Conservation (phyloP, 2,888 invertebrate species). For the Ischnura elegans region DNA sequence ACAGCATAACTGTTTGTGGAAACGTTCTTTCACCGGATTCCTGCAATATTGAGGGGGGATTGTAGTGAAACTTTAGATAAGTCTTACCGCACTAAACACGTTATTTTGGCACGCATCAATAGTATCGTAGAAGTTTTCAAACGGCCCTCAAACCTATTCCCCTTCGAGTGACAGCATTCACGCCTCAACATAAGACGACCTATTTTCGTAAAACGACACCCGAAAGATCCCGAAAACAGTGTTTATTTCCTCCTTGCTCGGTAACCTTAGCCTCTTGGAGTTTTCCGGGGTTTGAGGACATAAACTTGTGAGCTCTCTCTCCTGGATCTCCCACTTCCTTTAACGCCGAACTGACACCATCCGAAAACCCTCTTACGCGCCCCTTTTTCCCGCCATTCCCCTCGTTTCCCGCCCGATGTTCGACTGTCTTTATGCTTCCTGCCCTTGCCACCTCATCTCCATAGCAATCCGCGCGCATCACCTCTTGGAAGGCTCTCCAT, state of each 20-base stretch:
- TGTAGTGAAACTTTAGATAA: not conserved
- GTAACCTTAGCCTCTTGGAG: not conserved
- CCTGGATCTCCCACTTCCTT: slow-evolving; percentile 16
- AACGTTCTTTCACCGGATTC: too few relatives aligned
- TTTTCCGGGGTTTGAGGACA: not conserved
- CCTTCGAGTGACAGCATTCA: not conserved
- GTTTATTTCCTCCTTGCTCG: slow-evolving; percentile 23
- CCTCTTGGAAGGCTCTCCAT: not conserved
- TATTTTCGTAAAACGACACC: not conserved
- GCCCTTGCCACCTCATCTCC: slow-evolving; percentile 53
- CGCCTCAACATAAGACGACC: not conserved
- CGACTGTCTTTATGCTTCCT: slow-evolving; percentile 8
- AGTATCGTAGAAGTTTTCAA: not conserved
- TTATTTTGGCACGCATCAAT: not conserved
- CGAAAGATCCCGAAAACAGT: not conserved
- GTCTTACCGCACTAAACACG: not conserved
- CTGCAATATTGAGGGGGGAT: too few relatives aligned
- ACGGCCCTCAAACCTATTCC: not conserved
- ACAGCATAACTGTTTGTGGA: too few relatives aligned
- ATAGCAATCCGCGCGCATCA: slow-evolving; percentile 28
- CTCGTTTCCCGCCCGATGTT: not conserved
- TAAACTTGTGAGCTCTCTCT: slow-evolving; percentile 45
- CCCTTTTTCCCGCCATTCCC: not conserved
- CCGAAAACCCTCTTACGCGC: not conserved
- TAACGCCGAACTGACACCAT: not conserved